Base-by-base conservation (phyloP, 2,797 vertebrate genomes). In the Neomorphus geoffroyi region DNA sequence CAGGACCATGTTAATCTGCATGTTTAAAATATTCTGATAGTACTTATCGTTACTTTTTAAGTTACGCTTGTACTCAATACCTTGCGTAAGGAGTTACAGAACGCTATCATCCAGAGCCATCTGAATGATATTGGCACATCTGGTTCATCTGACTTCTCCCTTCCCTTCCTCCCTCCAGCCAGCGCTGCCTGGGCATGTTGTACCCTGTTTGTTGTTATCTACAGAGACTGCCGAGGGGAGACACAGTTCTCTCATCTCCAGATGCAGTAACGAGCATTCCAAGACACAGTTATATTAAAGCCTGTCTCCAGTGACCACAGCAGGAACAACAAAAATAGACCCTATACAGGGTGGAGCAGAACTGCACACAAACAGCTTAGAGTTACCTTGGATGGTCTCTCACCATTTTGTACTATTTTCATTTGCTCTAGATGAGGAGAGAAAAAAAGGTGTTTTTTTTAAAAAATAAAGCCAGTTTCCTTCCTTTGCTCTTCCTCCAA, bases 401-500 rank as follows among this genome's bases (percentile, higher is more conserved):
- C 71, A 65, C 57, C 2, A 33, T 80, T 85, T 54, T 11, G 16
- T 73, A 61, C 88, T 94, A 58, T 85, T 92, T 94, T 86, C 35
- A 81, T 84, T 75, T 84, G 77, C 70, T 69, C 39, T 64, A 70
- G 48, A 62, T 72, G 33, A 64, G 33, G 28, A 61, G 39, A 53
- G 28, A 2, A 48, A 61, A 92, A 67, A 53, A 41, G 3, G 11
- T 54, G 18, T 50, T 53, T 65, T 56, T 60, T 21, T 2, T 60
- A 23, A 2, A n/a, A 74, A 73, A 80, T 80, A 30, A 80, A 41
- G 58, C 41, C 73, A 3, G 61, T 93, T 96, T 96, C 95, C 94
- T 95, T 95, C 90, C 94, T 93, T 92, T 87, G 80, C 88, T 92
- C 74, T 93, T 95, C 70, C 75, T 94, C 88, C 81, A 93, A 93